Evolutionary conservation across 1,140 invertebrate species (phyloP).

Genomic region (Leptopilina boulardi): DNA sequence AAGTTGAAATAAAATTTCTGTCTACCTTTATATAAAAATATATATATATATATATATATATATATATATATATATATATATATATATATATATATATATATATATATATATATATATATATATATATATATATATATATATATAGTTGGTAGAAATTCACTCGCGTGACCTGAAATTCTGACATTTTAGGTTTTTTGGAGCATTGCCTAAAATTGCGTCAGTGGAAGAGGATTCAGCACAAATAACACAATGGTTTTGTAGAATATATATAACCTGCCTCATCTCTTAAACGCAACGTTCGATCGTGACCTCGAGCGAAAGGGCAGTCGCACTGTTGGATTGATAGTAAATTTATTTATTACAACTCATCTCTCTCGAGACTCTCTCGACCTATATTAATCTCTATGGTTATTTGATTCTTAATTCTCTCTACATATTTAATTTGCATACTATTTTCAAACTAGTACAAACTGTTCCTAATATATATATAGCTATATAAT

Average conservation of each 20-base stretch:
- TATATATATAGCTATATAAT: too few relatives aligned
- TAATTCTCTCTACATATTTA: constrained; percentile 10
- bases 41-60: too few relatives aligned
- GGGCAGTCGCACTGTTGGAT: constrained; percentile 5
- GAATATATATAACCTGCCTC: background rate
- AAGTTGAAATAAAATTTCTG: too few relatives aligned
- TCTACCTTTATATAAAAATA: too few relatives aligned
- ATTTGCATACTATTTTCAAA: background rate
- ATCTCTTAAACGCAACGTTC: background rate
- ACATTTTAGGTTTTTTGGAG: constrained; percentile 17
- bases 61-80: too few relatives aligned
- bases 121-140: too few relatives aligned
- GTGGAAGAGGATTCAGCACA: background rate
- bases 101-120: too few relatives aligned
- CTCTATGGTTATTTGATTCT: background rate
- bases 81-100: too few relatives aligned
- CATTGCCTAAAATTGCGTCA: constrained; percentile 24
- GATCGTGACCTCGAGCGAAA: background rate
- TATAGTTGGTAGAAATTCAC: background rate
- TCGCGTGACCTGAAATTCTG: constrained; percentile 18
- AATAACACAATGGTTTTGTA: constrained; percentile 18
- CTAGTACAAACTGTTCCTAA: background rate
- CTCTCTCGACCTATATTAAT: constrained; percentile 23
- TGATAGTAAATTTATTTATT: constrained; percentile 21
- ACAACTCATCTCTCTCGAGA: constrained; percentile 14